Conservation (phyloP, 1,140 invertebrate species). For the Oscheius sp. region DNA sequence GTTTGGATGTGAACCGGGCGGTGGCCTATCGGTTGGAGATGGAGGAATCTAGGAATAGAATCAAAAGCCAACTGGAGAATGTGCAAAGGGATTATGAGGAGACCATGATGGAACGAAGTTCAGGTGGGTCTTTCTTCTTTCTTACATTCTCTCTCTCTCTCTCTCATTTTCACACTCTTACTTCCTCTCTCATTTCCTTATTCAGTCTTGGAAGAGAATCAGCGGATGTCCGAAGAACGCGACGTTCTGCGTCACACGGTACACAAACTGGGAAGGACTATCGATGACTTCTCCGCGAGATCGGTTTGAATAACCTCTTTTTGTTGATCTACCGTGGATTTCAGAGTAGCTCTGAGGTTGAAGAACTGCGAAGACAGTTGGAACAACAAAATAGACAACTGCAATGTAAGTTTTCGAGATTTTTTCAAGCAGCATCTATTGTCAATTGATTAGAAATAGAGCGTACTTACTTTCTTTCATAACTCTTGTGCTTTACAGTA, state of each 20-base stretch:
- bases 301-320: background rate
- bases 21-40: constrained; percentile 27
- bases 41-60: constrained; percentile 22
- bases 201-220: constrained; percentile 39
- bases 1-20: background rate
- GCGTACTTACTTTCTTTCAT: too few species aligned
- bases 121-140: too few species aligned
- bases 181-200: background rate
- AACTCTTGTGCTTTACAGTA: too few species aligned
- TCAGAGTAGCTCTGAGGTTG: constrained; percentile 18
- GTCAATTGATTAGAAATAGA: background rate
- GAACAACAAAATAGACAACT: constrained; percentile 16
- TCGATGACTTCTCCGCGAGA: background rate
- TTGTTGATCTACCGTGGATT: background rate
- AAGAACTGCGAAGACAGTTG: constrained; percentile 18
- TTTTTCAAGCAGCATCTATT: background rate
- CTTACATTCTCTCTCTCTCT: background rate
- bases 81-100: constrained; percentile 41
- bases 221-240: constrained; percentile 30
- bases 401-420: background rate
- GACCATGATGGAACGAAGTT: constrained; percentile 39
- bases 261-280: constrained; percentile 17
- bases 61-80: constrained; percentile 29
- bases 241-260: constrained; percentile 25
- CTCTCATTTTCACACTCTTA: background rate